Base-by-base conservation (phyloP, 2,888 invertebrate species). In the Brenthis hecate region DNA sequence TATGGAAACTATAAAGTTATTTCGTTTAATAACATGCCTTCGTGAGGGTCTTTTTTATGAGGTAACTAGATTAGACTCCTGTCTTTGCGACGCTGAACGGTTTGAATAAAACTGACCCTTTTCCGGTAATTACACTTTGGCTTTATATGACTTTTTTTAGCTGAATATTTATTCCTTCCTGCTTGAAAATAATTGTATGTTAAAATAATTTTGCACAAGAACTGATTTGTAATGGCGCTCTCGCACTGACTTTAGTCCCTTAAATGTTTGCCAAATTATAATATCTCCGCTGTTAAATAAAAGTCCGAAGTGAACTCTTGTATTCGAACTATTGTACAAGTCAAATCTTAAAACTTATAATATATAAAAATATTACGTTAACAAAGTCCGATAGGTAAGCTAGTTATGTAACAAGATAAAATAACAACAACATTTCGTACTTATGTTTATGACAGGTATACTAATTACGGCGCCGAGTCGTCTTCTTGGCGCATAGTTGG, bases 1-100 rank as follows among this genome's bases (percentile, higher is more conserved):
- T 75, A 76, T 76, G 72, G 73, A 73, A 75, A 77, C 74, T 75
- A 74, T 76, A 77, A 78, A 77, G 73, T 77, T 78, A 76, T 78
- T 76, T 75, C 73, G 75, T 73, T 72, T 75, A 75, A 73, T 75
- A 76, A 77, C 66, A 71, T 68, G 73, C 73, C 72, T 72, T 62
- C 64, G 68, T 74, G 61, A 70, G 64, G 72, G 68, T 57, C 69
- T 69, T 75, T 60, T 70, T 74, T 77, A 75, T 70, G 73, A 75
- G 69, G 68, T 71, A 73, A 70, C 67, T 70, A 65, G 69, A 71
- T 75, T 72, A 72, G 69, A 70, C 69, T 69, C 65, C 57, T 70
- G 66, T 68, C 65, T 68, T 68, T 62, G 62, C 56, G 62, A 60
- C 65, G 47, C 67, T 66, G 48, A 55, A 58, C 50, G 56, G 51